Conservation (phyloP, 2,797 vertebrate genomes). For the Enteromius viviparus region DNA sequence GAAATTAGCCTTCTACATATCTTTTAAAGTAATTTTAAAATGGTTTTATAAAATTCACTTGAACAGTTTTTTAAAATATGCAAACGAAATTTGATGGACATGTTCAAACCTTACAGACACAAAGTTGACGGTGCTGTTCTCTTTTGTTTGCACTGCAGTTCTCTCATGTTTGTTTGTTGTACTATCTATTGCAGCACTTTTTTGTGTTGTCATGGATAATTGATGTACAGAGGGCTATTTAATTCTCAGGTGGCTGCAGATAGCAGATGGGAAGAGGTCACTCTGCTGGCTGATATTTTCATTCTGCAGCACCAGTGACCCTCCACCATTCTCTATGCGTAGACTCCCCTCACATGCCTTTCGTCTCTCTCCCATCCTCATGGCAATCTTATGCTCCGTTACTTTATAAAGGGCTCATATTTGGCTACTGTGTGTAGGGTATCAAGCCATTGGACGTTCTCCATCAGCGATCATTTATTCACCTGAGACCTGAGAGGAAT, state of each 20-base stretch:
- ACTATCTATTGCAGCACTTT: constrained; percentile 34
- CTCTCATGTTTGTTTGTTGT: constrained; percentile 21
- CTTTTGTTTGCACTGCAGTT: constrained; percentile 5
- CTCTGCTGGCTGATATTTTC: constrained; percentile 70
- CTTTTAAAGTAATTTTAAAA: not conserved
- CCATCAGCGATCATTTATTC: constrained; percentile 5
- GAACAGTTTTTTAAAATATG: not conserved
- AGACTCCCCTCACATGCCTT: constrained; percentile 41
- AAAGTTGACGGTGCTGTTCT: not conserved
- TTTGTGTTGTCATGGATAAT: constrained; percentile 56
- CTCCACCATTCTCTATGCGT: constrained; percentile 55
- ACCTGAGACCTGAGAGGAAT: constrained; percentile 5
- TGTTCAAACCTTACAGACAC: not conserved
- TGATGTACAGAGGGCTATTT: constrained; percentile 56
- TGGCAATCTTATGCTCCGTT: not conserved
- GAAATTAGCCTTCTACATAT: not conserved
- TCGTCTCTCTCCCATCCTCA: constrained; percentile 6
- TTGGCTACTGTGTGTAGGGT: not conserved
- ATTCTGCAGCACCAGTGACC: constrained; percentile 60
- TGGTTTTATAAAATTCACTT: not conserved
- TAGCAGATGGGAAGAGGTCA: constrained; percentile 71
- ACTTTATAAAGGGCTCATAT: constrained; percentile 13
- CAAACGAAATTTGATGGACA: not conserved
- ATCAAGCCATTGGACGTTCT: constrained; percentile 1
- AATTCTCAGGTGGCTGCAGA: constrained; percentile 59